Conservation (phyloP, 1,140 invertebrate genomes). For the Gonioctena quinquepunctata region DNA sequence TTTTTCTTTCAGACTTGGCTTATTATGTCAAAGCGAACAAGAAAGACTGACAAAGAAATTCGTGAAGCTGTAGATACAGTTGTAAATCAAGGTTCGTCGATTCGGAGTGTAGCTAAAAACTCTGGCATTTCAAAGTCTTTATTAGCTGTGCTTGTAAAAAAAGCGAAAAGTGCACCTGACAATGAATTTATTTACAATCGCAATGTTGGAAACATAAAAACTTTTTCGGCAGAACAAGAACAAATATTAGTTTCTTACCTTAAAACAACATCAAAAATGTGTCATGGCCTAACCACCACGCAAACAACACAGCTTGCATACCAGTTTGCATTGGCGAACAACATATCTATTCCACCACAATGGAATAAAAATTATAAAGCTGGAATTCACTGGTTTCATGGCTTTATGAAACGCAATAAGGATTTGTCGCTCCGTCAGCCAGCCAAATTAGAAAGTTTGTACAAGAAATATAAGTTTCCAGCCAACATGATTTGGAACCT, state of each 20-base stretch:
- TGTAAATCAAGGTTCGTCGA: not conserved
- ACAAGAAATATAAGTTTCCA: constrained; percentile 45
- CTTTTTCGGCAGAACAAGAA: not conserved
- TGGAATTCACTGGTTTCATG: constrained; percentile 35
- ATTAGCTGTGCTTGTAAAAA: not conserved
- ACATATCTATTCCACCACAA: constrained; percentile 34
- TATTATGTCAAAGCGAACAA: not conserved
- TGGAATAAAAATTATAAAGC: constrained; percentile 48
- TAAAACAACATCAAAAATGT: constrained; percentile 34
- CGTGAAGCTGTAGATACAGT: not conserved
- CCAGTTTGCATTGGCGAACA: no score
- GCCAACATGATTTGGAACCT: constrained; percentile 46
- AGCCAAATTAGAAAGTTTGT: constrained; percentile 46
- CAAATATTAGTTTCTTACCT: not conserved
- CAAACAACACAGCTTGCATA: constrained; percentile 35
- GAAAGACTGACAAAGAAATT: not conserved
- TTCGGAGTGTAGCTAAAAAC: not conserved
- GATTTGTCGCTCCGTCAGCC: constrained; percentile 11
- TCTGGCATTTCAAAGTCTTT: not conserved
- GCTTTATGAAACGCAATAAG: constrained; percentile 17
- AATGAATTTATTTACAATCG: constrained; percentile 1
- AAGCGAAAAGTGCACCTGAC: not conserved
- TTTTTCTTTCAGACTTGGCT: not conserved
- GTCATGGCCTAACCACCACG: constrained; percentile 39
- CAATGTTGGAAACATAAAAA: not conserved